phyloP scores from a whole-genome alignment of 2,888 invertebrate genomes.

The Lasioglossum lativentre region DNA sequence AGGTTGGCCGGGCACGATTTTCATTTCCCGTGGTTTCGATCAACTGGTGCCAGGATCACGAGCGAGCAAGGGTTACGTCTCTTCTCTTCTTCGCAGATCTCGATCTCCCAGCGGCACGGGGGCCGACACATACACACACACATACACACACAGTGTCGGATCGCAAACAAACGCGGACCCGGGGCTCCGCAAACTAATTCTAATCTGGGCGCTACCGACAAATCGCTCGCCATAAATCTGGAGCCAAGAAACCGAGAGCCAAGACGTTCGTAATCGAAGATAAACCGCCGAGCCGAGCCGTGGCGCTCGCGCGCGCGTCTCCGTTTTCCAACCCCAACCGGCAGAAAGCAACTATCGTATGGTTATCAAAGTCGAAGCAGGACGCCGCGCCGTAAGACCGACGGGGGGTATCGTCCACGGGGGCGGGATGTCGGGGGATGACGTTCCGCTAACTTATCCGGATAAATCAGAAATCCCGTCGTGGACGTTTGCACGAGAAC shows the following conservation, averaged over 20 bases:
- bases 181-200: constrained; percentile 83
- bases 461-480: constrained; percentile 79
- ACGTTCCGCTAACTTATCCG: constrained; percentile 76
- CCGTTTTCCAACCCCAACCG: constrained; percentile 56
- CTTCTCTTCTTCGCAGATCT: constrained; percentile 58
- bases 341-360: constrained; percentile 75
- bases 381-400: constrained; percentile 62
- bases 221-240: constrained; percentile 84
- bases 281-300: constrained; percentile 75
- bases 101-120: constrained; percentile 63
- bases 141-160: constrained; percentile 59
- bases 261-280: constrained; percentile 84
- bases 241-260: constrained; percentile 80
- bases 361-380: constrained; percentile 78
- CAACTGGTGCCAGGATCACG: constrained; percentile 49
- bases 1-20: constrained; percentile 36
- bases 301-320: constrained; percentile 37
- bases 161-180: constrained; percentile 74
- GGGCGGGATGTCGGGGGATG: constrained; percentile 71
- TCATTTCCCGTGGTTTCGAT: constrained; percentile 50
- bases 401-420: constrained; percentile 64
- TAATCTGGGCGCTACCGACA: constrained; percentile 83
- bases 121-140: constrained; percentile 23
- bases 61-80: constrained; percentile 55
- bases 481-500: constrained; percentile 64